Evolutionary conservation across 2,113 vertebrate genomes (phyloP), one percentile per base, ranked within the genome.

Genomic region (Festucalex cinctus): DNA sequence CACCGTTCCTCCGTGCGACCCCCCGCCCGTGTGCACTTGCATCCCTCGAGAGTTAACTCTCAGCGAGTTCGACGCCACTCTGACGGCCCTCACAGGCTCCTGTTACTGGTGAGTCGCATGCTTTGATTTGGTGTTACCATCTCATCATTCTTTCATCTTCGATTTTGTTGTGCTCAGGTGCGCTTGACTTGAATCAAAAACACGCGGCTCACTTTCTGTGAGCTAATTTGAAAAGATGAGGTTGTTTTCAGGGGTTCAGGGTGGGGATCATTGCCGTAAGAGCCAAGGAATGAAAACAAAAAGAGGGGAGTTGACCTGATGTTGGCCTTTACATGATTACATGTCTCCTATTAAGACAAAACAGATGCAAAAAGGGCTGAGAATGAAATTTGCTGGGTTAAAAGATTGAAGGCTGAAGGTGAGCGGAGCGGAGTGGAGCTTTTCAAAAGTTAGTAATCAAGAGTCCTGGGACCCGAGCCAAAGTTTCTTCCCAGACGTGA

Each of bases 91-190:
- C 65, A 76, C 36, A 76, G 84, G 71, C 59, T 75, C 67, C 73
- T 85, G 2, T 86, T 83, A 7, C 94, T 95, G 93, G 96, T 98
- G 85, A 88, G 88, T 70, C 65, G 37, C 43, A 14, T 67, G 57
- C 74, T 24, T 36, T 7, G 17, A 36, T 60, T 36, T n/a, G 26
- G 9, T 12, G 16, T 36, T 59, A 9, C n/a, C 6, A 63, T 66
- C 10, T 32, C 72, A 65, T 28, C 0, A 6, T 17, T 39, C 5
- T 46, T 5, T 32, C 7, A 13, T 0, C 19, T 61, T 53, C 17
- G 0, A 20, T 22, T 65, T 44, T 60, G 24, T n/a, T 48, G 16
- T 5, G 28, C 35, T n/a, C 39, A 63, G 26, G 19, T 9, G 3
- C 43, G 1, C 44, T 63, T 32, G 53, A 53, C n/a, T 72, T 69